Conservation (phyloP, 2,888 invertebrate species). For the Calliopum simillimum region DNA sequence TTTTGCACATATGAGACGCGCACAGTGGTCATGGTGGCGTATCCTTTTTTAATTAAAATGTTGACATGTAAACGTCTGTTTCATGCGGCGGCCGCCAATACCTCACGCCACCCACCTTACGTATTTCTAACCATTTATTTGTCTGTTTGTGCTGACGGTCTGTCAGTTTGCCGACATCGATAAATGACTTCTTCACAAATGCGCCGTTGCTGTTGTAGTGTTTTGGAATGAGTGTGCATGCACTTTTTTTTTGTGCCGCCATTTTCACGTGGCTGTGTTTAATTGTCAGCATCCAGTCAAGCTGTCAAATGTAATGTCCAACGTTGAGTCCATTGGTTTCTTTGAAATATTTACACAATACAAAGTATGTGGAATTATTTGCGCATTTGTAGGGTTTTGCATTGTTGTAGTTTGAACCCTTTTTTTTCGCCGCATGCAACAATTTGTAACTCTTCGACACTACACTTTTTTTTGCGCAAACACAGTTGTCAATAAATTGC, state of each 20-base stretch:
- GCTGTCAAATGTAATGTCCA: conserved; percentile 12
- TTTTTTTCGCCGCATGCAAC: conserved; percentile 20
- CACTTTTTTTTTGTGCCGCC: background rate
- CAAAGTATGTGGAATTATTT: conserved; percentile 3
- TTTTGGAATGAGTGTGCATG: conserved; percentile 21
- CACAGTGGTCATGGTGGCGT: conserved; percentile 45
- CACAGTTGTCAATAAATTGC: conserved; percentile 28
- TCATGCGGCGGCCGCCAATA: conserved; percentile 39
- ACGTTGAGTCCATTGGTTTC: background rate
- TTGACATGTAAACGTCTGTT: conserved; percentile 62
- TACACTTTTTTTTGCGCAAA: background rate
- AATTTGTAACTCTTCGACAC: conserved; percentile 6
- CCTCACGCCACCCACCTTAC: conserved; percentile 4
- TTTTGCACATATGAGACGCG: conserved; percentile 41
- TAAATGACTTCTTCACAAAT: conserved; percentile 25
- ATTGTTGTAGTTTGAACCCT: background rate
- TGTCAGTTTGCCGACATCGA: conserved; percentile 30
- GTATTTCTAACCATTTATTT: background rate
- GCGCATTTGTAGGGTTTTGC: conserved; percentile 19
- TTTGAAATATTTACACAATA: conserved; percentile 18
- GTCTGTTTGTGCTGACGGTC: conserved; percentile 1
- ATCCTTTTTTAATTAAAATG: conserved; percentile 69
- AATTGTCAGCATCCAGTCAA: conserved; percentile 14
- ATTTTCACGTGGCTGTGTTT: conserved; percentile 13
- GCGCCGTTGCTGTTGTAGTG: conserved; percentile 17